Evolutionary conservation across 2,888 invertebrate genomes (phyloP).

Genomic region (Drosophila niveifrons): DNA sequence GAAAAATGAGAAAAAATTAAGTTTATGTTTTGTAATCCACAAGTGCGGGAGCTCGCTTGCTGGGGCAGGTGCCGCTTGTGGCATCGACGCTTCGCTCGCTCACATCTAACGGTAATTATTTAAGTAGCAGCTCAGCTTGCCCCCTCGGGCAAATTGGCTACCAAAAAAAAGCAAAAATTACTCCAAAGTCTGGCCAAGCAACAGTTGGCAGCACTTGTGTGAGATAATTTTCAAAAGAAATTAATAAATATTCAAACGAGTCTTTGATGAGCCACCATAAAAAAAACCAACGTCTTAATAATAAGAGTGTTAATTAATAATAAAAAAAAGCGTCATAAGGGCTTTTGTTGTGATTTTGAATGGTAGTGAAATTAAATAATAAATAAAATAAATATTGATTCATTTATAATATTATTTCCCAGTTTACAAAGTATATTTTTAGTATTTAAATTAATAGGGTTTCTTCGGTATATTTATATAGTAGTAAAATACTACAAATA

Average conservation of each 20-base stretch:
- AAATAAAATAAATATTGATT: neutral
- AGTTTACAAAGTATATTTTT: no score
- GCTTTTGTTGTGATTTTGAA: neutral
- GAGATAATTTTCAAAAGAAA: slow-evolving; percentile 11
- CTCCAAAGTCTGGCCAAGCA: slow-evolving; percentile 18
- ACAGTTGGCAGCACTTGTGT: slow-evolving; percentile 34
- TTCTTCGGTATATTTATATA: no score
- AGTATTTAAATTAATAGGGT: no score
- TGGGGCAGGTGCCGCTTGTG: slow-evolving; percentile 41
- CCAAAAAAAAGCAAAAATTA: slow-evolving; percentile 4
- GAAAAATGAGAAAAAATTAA: slow-evolving; percentile 70
- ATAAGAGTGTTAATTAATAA: neutral
- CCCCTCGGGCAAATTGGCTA: slow-evolving; percentile 20
- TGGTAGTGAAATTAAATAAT: neutral
- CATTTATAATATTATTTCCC: no score
- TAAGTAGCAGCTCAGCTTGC: slow-evolving; percentile 39
- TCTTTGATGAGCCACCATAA: neutral
- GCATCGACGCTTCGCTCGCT: slow-evolving; percentile 25
- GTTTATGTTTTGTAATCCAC: slow-evolving; percentile 75
- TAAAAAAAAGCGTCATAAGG: neutral
- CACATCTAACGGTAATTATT: slow-evolving; percentile 66
- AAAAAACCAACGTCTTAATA: neutral
- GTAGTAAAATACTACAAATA: no score
- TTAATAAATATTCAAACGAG: slow-evolving; percentile 2
- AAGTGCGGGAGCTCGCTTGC: slow-evolving; percentile 57